Evolutionary conservation across 2,888 invertebrate species (phyloP).

Genomic region (Cosmorhoe ocellata): DNA sequence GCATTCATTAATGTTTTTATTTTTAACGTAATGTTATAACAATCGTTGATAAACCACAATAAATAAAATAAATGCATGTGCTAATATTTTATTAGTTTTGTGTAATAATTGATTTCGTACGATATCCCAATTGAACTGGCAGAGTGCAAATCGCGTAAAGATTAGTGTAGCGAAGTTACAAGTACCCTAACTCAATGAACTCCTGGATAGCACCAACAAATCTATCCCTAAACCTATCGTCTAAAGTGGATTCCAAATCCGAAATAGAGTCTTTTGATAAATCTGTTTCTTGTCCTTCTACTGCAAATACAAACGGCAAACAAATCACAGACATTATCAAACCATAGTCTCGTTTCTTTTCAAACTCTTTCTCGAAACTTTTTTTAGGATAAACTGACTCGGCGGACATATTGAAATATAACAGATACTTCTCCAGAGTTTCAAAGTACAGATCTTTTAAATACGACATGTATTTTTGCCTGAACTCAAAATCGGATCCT

Average conservation of each 20-base stretch:
- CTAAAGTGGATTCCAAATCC: slow-evolving; percentile 33
- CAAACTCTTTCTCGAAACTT: slow-evolving; percentile 44
- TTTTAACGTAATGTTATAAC: too few relatives aligned
- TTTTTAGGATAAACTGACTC: slow-evolving; percentile 41
- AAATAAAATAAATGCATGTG: too few relatives aligned
- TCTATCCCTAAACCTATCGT: slow-evolving; percentile 38
- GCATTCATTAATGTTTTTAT: too few relatives aligned
- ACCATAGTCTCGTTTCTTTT: slow-evolving; percentile 44
- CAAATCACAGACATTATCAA: slow-evolving; percentile 36
- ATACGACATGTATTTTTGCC: slow-evolving; percentile 39
- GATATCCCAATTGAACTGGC: too few relatives aligned
- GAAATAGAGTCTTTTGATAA: slow-evolving; percentile 36
- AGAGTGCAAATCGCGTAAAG: too few relatives aligned
- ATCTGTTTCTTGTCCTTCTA: slow-evolving; percentile 39
- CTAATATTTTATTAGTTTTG: too few relatives aligned
- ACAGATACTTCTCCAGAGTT: slow-evolving; percentile 21
- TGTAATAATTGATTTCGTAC: too few relatives aligned
- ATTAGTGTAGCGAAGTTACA: too few relatives aligned
- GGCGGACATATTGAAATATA: slow-evolving; percentile 44
- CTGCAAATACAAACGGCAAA: slow-evolving; percentile 41
- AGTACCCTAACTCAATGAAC: slow-evolving; percentile 41
- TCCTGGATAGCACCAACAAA: slow-evolving; percentile 45
- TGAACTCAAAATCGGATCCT: slow-evolving; percentile 31
- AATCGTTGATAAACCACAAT: too few relatives aligned
- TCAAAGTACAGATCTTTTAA: slow-evolving; percentile 38